Percentiles rank a stretch among this genome's conserved stretches.
Conservation (phyloP, 2,888 invertebrate genomes). For the Tipula vernalis region DNA sequence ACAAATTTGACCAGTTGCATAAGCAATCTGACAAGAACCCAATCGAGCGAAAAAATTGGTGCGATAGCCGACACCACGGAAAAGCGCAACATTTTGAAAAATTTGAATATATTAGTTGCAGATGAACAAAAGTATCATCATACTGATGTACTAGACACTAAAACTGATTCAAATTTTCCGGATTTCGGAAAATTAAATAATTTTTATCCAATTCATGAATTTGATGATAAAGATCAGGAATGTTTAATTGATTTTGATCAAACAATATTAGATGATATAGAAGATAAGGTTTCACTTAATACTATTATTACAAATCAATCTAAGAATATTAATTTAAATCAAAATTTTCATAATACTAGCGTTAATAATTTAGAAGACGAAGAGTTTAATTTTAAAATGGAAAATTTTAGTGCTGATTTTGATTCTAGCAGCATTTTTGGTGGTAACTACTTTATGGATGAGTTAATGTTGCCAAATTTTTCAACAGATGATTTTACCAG, state of each 20-base stretch:
- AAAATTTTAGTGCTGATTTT: neutral
- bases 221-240: conserved; percentile 7
- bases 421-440: neutral
- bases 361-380: neutral
- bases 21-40: neutral
- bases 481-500: neutral
- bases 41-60: neutral
- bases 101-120: neutral
- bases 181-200: conserved; percentile 7
- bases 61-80: neutral
- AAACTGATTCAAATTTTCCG: neutral
- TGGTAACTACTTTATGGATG: neutral
- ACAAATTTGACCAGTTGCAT: neutral
- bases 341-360: neutral
- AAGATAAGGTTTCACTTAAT: neutral
- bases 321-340: neutral
- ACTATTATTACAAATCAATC: neutral
- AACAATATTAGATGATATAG: neutral
- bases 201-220: conserved; percentile 7
- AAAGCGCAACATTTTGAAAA: neutral
- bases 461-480: neutral
- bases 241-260: conserved; percentile 13
- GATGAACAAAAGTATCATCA: neutral
- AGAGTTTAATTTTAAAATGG: neutral
- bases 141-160: neutral